A percentile compares a stretch with the other conserved stretches of the same genome.
phyloP scores from a whole-genome alignment of 2,797 vertebrate species.

The Fringilla coelebs region DNA sequence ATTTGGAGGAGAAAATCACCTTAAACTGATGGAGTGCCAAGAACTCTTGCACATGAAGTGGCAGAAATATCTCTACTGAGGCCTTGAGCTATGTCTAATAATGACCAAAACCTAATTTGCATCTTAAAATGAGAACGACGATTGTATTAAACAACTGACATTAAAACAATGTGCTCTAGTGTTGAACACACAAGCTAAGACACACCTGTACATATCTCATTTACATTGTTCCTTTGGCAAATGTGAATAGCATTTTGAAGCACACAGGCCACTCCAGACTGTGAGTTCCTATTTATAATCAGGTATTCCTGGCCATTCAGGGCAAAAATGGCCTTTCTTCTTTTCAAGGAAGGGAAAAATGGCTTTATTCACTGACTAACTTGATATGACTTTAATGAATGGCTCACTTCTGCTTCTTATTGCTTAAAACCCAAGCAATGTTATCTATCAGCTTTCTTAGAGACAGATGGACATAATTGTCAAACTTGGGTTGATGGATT shows the following conservation, averaged over 20 bases:
- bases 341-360: background rate
- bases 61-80: background rate
- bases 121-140: conserved; percentile 3
- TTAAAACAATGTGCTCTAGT: background rate
- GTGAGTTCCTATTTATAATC: background rate
- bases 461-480: background rate
- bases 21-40: conserved; percentile 10
- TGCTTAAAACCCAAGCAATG: background rate
- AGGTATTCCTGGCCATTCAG: background rate
- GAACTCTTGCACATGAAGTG: background rate
- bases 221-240: background rate
- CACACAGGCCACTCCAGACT: background rate
- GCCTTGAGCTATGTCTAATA: background rate
- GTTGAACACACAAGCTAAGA: background rate
- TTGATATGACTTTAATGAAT: background rate
- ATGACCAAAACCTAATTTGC: background rate
- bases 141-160: background rate
- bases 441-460: background rate
- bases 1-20: conserved; percentile 46
- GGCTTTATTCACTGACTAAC: background rate
- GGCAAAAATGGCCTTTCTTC: background rate
- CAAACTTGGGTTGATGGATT: background rate
- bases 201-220: background rate
- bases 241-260: background rate
- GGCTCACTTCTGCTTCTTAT: background rate